phyloP scores from a whole-genome alignment of 2,113 vertebrate genomes.

The Neogale vison region DNA sequence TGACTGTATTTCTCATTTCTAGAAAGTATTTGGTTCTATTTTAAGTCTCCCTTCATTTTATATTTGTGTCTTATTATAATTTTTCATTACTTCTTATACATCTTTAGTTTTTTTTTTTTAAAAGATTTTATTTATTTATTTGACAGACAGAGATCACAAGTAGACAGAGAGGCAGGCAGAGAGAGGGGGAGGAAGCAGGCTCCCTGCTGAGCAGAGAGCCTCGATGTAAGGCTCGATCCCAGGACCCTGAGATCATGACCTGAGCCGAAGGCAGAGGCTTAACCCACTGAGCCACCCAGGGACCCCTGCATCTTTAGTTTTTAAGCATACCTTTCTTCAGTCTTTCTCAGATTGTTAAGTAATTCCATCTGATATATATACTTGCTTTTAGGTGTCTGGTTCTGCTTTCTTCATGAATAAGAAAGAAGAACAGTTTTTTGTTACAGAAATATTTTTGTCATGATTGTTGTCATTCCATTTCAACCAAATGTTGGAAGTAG shows the following conservation, averaged over 20 bases:
- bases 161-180: too few relatives aligned
- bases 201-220: too few relatives aligned
- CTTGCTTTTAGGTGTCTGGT: background rate
- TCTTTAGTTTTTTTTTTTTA: background rate
- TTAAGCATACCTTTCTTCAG: background rate
- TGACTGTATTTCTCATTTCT: background rate
- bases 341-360: background rate
- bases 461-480: background rate
- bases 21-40: background rate
- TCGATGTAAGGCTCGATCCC: too few relatives aligned
- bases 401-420: background rate
- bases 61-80: background rate
- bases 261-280: too few relatives aligned
- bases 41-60: background rate
- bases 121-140: too few relatives aligned
- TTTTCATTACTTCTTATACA: background rate
- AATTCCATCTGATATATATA: background rate
- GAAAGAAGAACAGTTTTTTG: background rate
- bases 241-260: too few relatives aligned
- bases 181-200: too few relatives aligned
- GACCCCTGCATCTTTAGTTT: background rate
- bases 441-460: background rate
- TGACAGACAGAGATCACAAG: too few relatives aligned
- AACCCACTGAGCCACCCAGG: too few relatives aligned
- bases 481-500: background rate